Percentiles rank a stretch among this genome's conserved stretches.
phyloP scores from a whole-genome alignment of 2,888 invertebrate species.

The Odontocerum albicorne region DNA sequence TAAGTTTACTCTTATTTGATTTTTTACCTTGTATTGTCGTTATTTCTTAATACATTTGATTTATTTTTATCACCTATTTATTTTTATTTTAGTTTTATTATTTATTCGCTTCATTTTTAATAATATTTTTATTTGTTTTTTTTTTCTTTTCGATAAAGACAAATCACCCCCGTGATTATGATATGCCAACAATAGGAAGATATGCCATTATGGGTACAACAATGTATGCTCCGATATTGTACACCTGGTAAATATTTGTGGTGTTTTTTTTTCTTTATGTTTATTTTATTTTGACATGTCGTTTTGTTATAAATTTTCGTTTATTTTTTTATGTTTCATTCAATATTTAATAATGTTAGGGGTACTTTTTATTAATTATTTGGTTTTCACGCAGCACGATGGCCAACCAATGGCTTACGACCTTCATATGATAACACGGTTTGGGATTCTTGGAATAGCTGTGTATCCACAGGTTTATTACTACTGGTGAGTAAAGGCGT shows the following conservation, averaged over 20 bases:
- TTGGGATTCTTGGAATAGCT: conserved; percentile 40
- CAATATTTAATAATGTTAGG: too few relatives aligned
- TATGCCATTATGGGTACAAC: conserved; percentile 63
- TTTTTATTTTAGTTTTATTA: conserved; percentile 23
- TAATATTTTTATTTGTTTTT: conserved; percentile 21
- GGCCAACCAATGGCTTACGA: conserved; percentile 39
- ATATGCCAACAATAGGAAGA: conserved; percentile 56
- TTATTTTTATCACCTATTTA: too few relatives aligned
- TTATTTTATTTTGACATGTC: background rate
- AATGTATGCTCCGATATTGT: conserved; percentile 62
- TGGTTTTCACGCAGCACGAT: conserved; percentile 36
- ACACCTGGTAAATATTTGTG: conserved; percentile 55
- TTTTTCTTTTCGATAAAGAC: conserved; percentile 39
- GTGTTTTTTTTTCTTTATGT: conserved; percentile 9
- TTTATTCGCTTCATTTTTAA: conserved; percentile 28
- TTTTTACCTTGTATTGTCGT: too few relatives aligned
- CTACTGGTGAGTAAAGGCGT: conserved; percentile 40
- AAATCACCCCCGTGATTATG: conserved; percentile 47
- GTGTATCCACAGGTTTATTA: conserved; percentile 40
- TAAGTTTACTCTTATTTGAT: too few relatives aligned
- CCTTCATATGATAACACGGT: conserved; percentile 38
- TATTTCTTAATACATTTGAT: too few relatives aligned
- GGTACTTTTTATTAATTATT: too few relatives aligned
- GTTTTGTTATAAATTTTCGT: background rate
- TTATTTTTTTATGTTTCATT: background rate